phyloP scores from a whole-genome alignment of 1,140 invertebrate species.

The Heliconius hermathena region DNA sequence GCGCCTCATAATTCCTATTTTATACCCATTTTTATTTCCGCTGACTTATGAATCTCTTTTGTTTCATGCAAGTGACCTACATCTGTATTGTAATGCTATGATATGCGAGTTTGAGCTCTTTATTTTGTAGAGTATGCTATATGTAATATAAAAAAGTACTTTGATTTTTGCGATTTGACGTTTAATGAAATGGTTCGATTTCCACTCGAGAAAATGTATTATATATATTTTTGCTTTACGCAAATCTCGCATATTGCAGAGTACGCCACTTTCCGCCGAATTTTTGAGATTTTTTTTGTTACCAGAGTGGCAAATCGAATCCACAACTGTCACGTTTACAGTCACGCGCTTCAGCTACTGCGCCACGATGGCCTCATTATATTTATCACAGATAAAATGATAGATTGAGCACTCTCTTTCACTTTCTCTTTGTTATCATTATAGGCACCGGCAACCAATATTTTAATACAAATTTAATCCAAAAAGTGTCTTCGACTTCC shows the following conservation, averaged over 20 bases:
- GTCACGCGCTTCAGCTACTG: too few species aligned
- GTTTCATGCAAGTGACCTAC: neutral
- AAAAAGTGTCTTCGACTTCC: neutral
- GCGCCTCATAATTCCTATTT: conserved; percentile 9
- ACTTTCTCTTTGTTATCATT: too few species aligned
- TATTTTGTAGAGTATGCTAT: neutral
- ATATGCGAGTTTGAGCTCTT: neutral
- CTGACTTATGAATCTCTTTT: neutral
- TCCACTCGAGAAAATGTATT: too few species aligned
- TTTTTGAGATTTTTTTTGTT: neutral
- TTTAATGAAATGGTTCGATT: too few species aligned
- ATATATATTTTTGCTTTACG: too few species aligned
- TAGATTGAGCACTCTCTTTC: too few species aligned
- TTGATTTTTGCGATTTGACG: neutral
- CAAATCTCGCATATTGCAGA: too few species aligned
- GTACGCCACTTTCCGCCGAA: too few species aligned
- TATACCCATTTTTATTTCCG: conserved; percentile 9
- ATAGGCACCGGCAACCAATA: too few species aligned
- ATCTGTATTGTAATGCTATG: conserved; percentile 1
- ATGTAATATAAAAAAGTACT: neutral
- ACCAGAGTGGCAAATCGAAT: neutral
- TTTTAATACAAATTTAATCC: too few species aligned
- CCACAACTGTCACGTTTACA: neutral
- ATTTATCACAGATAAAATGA: too few species aligned
- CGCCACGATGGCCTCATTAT: too few species aligned